phyloP scores from a whole-genome alignment of 2,797 vertebrate species.

The Glossophaga mutica region DNA sequence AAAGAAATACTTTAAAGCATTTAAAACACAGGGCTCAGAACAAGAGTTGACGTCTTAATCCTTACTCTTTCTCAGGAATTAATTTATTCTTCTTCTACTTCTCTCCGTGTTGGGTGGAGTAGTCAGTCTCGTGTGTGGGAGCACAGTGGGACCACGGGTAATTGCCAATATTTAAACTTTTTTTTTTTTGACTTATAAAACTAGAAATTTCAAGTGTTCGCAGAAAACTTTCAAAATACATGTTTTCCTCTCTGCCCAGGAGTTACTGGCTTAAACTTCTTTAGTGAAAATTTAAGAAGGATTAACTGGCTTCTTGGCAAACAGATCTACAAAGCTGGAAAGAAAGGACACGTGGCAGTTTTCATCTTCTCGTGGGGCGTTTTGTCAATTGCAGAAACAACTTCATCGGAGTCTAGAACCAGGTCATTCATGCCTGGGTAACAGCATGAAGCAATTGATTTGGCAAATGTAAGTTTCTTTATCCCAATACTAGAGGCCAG shows the following conservation, averaged over 20 bases:
- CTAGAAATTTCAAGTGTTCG: neutral
- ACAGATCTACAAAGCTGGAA: neutral
- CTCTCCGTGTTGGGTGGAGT: neutral
- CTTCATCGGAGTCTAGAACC: neutral
- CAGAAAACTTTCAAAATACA: constrained; percentile 18
- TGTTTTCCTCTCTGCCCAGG: neutral
- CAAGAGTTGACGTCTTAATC: neutral
- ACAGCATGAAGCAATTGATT: constrained; percentile 23
- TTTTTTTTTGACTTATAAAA: neutral
- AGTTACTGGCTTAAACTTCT: neutral
- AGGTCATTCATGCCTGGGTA: neutral
- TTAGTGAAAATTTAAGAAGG: neutral
- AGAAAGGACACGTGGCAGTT: neutral
- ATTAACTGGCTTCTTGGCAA: neutral
- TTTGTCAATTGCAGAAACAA: constrained; percentile 17
- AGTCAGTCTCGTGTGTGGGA: neutral
- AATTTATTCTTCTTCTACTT: neutral
- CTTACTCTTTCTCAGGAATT: neutral
- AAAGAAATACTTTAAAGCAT: neutral
- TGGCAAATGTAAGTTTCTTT: neutral
- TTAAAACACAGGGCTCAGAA: neutral
- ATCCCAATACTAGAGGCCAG: neutral
- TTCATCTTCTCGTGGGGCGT: neutral
- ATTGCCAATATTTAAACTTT: neutral
- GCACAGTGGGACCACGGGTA: neutral